Evolutionary conservation across 1,140 invertebrate species (phyloP).

Genomic region (Drosophila lini): DNA sequence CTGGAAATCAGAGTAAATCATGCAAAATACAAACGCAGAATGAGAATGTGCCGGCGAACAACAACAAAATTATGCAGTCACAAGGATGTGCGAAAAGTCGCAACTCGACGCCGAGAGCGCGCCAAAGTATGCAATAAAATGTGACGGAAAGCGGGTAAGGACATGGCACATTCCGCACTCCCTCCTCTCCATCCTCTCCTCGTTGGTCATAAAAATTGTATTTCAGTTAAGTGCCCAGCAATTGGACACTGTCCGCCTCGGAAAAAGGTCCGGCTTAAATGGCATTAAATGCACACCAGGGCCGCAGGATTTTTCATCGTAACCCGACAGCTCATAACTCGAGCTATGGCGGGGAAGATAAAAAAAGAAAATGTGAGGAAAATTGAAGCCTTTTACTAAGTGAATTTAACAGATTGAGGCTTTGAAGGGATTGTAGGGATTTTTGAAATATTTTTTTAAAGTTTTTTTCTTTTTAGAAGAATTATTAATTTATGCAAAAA

Average conservation of each 20-base stretch:
- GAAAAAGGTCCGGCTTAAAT: constrained; percentile 56
- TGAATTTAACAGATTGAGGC: constrained; percentile 4
- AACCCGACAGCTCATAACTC: constrained; percentile 29
- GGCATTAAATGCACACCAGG: constrained; percentile 58
- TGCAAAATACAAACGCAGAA: constrained; percentile 63
- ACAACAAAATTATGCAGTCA: constrained; percentile 70
- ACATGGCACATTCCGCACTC: constrained; percentile 1
- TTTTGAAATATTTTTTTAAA: neutral
- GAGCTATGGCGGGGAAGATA: neutral
- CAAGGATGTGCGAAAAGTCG: constrained; percentile 69
- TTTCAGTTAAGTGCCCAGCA: constrained; percentile 67
- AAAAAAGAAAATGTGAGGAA: constrained; percentile 1
- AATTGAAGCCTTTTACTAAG: neutral
- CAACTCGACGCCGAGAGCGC: constrained; percentile 44
- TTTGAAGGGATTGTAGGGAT: neutral
- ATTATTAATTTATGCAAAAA: neutral
- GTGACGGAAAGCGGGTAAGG: constrained; percentile 12
- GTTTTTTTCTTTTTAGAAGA: neutral
- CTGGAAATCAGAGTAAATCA: constrained; percentile 75
- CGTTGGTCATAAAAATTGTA: constrained; percentile 61
- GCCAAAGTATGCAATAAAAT: constrained; percentile 65
- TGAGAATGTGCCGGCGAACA: constrained; percentile 50
- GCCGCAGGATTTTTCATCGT: constrained; percentile 20
- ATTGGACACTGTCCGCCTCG: constrained; percentile 40
- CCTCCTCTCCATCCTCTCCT: neutral